Percentiles rank a stretch among this genome's conserved stretches.
Conservation (phyloP, 2,797 vertebrate genomes). For the Enteromius mattozi region DNA sequence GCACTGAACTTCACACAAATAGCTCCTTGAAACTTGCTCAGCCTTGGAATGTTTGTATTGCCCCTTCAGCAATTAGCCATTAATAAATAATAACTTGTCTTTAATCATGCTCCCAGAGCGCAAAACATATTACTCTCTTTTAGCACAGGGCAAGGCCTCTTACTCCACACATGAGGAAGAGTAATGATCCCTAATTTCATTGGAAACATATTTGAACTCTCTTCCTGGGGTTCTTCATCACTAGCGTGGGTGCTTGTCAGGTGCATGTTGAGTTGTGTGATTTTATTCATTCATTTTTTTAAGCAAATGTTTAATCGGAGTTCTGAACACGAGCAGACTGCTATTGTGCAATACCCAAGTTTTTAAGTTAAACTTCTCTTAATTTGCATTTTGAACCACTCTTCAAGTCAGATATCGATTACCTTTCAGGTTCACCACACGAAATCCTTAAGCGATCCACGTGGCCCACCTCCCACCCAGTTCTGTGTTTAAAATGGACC, state of each 20-base stretch:
- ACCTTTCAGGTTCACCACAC: conserved; percentile 32
- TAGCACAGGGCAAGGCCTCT: conserved; percentile 43
- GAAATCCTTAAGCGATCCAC: conserved; percentile 38
- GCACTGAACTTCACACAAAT: conserved; percentile 57
- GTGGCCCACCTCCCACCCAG: conserved; percentile 42
- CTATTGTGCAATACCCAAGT: background rate
- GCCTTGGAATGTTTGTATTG: conserved; percentile 53
- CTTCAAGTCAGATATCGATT: conserved; percentile 50
- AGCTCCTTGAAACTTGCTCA: conserved; percentile 57
- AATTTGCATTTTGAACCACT: conserved; percentile 60
- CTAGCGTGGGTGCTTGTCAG: background rate
- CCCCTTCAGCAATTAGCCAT: conserved; percentile 60
- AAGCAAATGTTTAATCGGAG: background rate
- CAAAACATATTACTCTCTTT: conserved; percentile 61
- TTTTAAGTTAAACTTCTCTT: conserved; percentile 23
- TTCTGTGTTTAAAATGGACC: conserved; percentile 51
- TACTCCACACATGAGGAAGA: conserved; percentile 47
- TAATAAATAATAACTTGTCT: conserved; percentile 61
- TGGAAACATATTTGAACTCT: conserved; percentile 45
- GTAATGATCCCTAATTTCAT: conserved; percentile 53
- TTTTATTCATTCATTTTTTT: background rate
- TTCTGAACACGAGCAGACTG: background rate
- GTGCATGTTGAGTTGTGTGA: background rate
- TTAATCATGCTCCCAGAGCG: conserved; percentile 58
- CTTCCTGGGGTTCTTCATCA: conserved; percentile 47